Evolutionary conservation across 1,140 invertebrate species (phyloP).

Genomic region (Dermatophagoides farinae): DNA sequence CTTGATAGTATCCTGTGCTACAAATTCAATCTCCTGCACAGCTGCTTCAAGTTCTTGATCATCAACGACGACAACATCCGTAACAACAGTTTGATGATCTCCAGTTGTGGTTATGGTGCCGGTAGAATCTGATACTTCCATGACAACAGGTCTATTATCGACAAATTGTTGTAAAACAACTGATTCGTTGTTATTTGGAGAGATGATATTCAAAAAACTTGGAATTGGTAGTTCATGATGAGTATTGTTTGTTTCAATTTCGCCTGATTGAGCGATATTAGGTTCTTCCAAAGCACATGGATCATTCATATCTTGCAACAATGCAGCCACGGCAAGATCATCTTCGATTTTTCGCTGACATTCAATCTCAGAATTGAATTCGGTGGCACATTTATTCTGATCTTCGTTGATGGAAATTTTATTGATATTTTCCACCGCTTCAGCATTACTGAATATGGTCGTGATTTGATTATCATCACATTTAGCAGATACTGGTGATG

Average conservation of each 20-base stretch:
- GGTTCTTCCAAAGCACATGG: conserved; percentile 5
- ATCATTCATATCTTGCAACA: conserved; percentile 22
- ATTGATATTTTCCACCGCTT: background rate
- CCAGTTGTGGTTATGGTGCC: background rate
- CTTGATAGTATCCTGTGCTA: background rate
- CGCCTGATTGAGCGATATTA: background rate
- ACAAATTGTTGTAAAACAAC: background rate
- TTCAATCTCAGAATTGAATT: conserved; percentile 13
- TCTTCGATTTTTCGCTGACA: conserved; percentile 22
- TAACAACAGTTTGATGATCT: background rate
- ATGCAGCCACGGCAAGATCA: conserved; percentile 21
- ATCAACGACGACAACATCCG: background rate
- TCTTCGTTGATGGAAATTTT: background rate
- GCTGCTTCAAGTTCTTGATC: conserved; percentile 1
- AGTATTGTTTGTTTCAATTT: background rate
- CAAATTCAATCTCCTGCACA: background rate
- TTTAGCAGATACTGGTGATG: background rate
- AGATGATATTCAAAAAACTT: background rate
- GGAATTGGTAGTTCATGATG: background rate
- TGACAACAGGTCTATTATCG: background rate
- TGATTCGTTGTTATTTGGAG: background rate
- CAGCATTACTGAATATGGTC: background rate
- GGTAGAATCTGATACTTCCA: background rate
- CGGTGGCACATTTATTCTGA: background rate
- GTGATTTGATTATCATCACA: background rate